Base-by-base conservation (phyloP, 2,797 vertebrate genomes). In the Pitangus sulphuratus region DNA sequence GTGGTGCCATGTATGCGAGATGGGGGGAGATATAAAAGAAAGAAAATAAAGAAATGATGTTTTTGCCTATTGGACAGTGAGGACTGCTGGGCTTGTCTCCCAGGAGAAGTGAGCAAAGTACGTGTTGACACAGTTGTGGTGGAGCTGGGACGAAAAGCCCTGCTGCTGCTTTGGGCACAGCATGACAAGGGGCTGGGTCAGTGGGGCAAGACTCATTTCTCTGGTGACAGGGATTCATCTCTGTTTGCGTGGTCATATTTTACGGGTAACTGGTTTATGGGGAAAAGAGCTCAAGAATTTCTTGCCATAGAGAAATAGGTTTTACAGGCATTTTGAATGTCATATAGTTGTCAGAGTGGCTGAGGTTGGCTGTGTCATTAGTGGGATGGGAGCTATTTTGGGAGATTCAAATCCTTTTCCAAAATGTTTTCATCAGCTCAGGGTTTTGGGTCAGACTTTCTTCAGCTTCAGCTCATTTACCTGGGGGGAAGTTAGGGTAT, bases 51-150 rank as follows among this genome's bases (percentile, higher is more conserved):
- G 51, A 69, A 62, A n/a, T 5, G 2, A 33, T 0, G 0, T 1
- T 61, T 90, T 86, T 2, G 0, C 56, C 79, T 30, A 31, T 22
- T 88, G 56, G 39, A 15, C 70, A 65, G 35, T 61, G 48, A 81
- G 40, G 47, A 65, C 57, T 2, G 4, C 40, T 61, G 51, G 28
- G 45, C 31, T 87, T 0, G 0, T 92, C 76, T 93, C 76, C 45
- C 50, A 44, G 76, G 69, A 91, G 75, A 91, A 75, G 45, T 16
- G 58, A 45, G 47, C 77, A 91, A 95, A 90, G 87, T 85, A 74
- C 79, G 57, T 90, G 65, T 81, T 93, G 87, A 88, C 87, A 81
- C 17, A 69, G 87, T n/a, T 2, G 0, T 68, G 69, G 9, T 80
- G 25, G 90, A 85, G 71, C 84, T 7, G 3, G 54, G 54, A 62